phyloP scores from a whole-genome alignment of 2,797 vertebrate species.

The Tapirus indicus region DNA sequence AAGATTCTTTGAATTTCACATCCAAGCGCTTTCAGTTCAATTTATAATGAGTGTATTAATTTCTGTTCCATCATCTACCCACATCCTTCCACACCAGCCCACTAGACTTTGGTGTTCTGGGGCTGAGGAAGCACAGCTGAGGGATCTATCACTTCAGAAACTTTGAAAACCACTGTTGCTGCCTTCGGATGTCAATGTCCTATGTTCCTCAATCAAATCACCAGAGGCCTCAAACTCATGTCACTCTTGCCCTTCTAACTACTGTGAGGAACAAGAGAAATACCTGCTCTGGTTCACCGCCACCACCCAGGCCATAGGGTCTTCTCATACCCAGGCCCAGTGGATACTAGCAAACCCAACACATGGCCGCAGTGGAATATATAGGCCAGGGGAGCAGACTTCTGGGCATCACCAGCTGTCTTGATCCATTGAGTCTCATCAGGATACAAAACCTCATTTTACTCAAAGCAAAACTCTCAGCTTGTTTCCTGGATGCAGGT shows the following conservation, averaged over 20 bases:
- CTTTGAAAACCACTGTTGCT: not conserved
- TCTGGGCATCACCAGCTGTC: not conserved
- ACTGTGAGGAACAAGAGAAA: not conserved
- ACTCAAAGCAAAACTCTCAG: not conserved
- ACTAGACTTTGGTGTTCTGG: not conserved
- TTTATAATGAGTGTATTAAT: not conserved
- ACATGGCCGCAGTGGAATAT: fast-evolving
- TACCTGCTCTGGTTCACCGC: not conserved
- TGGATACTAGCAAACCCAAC: not conserved
- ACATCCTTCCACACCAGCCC: not conserved
- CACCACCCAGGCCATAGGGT: not conserved
- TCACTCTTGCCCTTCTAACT: not conserved
- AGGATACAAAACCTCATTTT: conserved; percentile 15
- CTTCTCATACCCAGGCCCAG: not conserved
- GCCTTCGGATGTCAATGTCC: not conserved
- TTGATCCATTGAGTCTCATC: not conserved
- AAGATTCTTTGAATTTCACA: not conserved
- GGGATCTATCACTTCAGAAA: not conserved
- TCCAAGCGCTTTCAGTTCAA: not conserved
- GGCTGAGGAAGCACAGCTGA: not conserved
- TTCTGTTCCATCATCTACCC: not conserved
- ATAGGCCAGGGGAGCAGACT: fast-evolving
- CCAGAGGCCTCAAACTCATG: not conserved
- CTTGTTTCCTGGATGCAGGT: not conserved
- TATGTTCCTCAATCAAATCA: not conserved